Evolutionary conservation across 2,888 invertebrate species (phyloP).

Genomic region (Ophioninae sp.): DNA sequence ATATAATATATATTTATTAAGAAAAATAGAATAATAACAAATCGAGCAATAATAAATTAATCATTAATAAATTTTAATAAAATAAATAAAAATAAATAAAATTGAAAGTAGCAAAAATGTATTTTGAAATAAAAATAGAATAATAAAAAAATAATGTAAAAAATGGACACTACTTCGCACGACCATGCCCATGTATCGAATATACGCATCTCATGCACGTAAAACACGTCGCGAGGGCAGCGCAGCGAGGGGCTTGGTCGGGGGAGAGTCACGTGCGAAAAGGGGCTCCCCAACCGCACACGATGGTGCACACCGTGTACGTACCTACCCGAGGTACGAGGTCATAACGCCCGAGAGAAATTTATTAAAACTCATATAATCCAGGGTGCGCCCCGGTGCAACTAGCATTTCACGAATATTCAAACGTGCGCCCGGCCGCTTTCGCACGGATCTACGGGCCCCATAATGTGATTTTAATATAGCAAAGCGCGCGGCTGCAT

Average conservation of each 20-base stretch:
- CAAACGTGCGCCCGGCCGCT: conserved; percentile 52
- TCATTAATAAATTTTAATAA: too few species aligned
- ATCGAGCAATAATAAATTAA: too few species aligned
- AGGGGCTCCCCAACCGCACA: background rate
- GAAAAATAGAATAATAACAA: background rate
- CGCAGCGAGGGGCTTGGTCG: background rate
- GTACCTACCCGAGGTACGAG: conserved; percentile 7
- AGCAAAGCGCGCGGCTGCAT: conserved; percentile 54
- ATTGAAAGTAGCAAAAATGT: background rate
- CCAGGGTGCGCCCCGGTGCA: conserved; percentile 55
- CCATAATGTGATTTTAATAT: conserved; percentile 70
- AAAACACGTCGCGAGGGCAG: background rate
- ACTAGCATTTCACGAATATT: conserved; percentile 60
- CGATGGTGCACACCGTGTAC: background rate
- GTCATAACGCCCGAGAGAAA: conserved; percentile 62
- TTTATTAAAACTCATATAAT: conserved; percentile 70
- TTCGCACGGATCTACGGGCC: conserved; percentile 45
- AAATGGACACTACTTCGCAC: background rate
- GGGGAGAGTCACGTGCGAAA: conserved; percentile 6
- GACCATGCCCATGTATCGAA: background rate
- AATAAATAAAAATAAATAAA: background rate
- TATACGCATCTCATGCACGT: background rate
- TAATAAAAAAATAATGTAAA: background rate
- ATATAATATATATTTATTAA: too few species aligned
- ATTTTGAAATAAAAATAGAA: background rate